Conservation (phyloP, 2,113 vertebrate species). For the Elachura formosa region DNA sequence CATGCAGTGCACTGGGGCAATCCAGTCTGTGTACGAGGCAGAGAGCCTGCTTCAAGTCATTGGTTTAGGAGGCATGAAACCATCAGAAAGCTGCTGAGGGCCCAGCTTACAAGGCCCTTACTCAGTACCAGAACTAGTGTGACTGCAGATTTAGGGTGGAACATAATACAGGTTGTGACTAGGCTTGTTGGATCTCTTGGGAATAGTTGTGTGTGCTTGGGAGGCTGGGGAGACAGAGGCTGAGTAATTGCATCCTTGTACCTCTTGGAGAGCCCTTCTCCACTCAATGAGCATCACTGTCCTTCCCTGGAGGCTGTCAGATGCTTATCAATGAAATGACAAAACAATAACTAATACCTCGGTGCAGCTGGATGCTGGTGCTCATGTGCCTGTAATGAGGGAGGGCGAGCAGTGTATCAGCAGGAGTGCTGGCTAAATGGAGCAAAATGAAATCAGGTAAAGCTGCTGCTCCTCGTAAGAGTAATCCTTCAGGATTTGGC, state of each 20-base stretch:
- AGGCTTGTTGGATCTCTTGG: not conserved
- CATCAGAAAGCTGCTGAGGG: not conserved
- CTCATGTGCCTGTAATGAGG: accelerated
- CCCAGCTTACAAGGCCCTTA: not conserved
- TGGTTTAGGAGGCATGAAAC: not conserved
- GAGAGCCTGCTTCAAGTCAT: accelerated
- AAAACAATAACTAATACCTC: not conserved
- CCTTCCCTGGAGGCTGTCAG: not conserved
- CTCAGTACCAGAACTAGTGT: not conserved
- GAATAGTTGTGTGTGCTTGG: not conserved
- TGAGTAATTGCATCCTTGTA: not conserved
- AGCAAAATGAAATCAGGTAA: not conserved
- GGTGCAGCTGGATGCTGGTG: not conserved
- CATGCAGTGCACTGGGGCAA: not conserved
- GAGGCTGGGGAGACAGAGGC: not conserved
- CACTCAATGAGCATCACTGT: accelerated
- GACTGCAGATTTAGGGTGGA: not conserved
- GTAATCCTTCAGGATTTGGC: slow-evolving; percentile 27
- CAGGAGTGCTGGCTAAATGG: not conserved
- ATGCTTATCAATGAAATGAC: not conserved
- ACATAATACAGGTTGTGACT: not conserved
- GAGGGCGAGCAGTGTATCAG: not conserved
- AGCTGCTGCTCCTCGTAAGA: not conserved
- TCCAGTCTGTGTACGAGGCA: accelerated
- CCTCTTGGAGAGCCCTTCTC: not conserved